A percentile compares a stretch with the other conserved stretches of the same genome.
phyloP scores from a whole-genome alignment of 2,113 vertebrate species.

The Edolisoma coerulescens region DNA sequence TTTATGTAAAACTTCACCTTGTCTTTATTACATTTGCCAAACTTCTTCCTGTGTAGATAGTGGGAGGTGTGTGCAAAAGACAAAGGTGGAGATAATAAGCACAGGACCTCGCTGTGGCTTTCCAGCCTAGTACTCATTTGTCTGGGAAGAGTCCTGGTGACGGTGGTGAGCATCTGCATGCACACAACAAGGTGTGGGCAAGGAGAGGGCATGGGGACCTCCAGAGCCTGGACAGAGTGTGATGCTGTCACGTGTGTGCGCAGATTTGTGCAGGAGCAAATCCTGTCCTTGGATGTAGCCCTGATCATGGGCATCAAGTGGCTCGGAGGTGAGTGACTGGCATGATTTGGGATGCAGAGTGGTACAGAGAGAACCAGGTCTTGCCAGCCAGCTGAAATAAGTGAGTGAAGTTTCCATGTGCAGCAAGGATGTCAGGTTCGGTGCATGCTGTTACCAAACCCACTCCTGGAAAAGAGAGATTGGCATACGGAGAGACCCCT shows the following conservation, averaged over 20 bases:
- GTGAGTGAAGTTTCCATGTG: not conserved
- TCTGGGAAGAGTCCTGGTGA: not conserved
- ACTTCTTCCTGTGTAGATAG: conserved; percentile 41
- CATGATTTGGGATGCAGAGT: not conserved
- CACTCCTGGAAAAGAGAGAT: not conserved
- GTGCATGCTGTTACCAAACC: not conserved
- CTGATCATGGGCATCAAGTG: not conserved
- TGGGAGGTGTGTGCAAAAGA: not conserved
- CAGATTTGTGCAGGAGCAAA: not conserved
- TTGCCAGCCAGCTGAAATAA: not conserved
- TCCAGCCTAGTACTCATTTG: not conserved
- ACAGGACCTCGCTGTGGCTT: not conserved
- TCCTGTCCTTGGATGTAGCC: not conserved
- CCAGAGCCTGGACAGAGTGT: not conserved
- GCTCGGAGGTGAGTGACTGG: rapidly evolving
- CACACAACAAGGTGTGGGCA: not conserved
- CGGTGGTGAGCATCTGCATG: not conserved
- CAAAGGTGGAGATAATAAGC: conserved; percentile 4
- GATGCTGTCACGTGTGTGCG: rapidly evolving
- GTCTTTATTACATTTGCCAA: conserved; percentile 45
- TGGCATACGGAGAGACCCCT: not conserved
- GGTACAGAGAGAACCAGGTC: not conserved
- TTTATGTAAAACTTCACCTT: conserved; percentile 56
- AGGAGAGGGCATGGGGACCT: not conserved
- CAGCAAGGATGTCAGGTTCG: not conserved